Evolutionary conservation across 2,888 invertebrate species (phyloP), one percentile per base, ranked within the genome.

Genomic region (Cloeon dipterum): DNA sequence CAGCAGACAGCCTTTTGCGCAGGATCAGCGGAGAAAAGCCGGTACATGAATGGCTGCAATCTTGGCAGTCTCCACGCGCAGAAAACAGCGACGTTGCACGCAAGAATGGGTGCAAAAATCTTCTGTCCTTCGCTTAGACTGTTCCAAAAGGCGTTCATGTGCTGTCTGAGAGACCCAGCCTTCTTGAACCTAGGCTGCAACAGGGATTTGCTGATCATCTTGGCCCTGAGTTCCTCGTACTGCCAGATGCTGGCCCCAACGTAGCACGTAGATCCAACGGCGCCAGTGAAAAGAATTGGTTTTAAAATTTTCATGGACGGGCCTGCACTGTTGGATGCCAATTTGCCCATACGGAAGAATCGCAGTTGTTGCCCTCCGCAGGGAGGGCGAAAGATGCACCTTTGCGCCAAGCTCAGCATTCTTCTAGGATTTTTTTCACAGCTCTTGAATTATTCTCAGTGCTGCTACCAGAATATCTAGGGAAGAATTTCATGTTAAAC

Each of bases 21-120:
- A 26, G 88, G 85, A 57, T 76, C 76, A 37, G 79, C 74, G 49
- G 74, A 73, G 58, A 93, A 93, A 58, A 83, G 88, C 51, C 68
- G 74, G 34, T 76, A 52, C 86, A 93, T 86, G 14, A 64, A 55
- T 3, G 67, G 66, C 39, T 75, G 73, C 20, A 79, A 53, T 11
- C 63, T 49, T 8, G 77, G 81, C 4, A 86, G 55, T 43, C 75
- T 63, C 91, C 91, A 93, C 35, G 79, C 66, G 1, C 69, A 57
- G 57, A 81, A 91, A 2, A 91, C 83, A 16, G 78, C 45, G 1
- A 72, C 52, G 59, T 93, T 93, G 5, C 74, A 52, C 7, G 71
- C 68, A 49, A 79, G 72, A 46, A 93, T 75, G 2, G 81, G 79
- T 37, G 66, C 68, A 54, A 85, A 86, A 5, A 83, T 62, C 54